Evolutionary conservation across 1,140 invertebrate species (phyloP), one percentile per base, ranked within the genome.

Genomic region (Drosophila serrata): DNA sequence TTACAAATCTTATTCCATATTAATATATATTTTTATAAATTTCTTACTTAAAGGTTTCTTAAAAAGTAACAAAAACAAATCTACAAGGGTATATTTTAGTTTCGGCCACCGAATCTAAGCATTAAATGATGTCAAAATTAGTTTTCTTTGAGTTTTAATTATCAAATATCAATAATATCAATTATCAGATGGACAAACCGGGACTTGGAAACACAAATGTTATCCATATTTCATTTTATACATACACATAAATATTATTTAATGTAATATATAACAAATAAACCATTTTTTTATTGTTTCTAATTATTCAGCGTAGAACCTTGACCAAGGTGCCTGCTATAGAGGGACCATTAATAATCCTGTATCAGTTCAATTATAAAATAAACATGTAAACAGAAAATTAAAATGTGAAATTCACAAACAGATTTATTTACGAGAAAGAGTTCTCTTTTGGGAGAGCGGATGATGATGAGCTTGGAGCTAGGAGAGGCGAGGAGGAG

Each of bases 281-380:
- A 17, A 9, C 1, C 8, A 1, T 15, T 35, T 37, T 35, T 48
- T n/a, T 31, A n/a, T 35, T 31, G 27, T 35, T 51, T 53, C 15
- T 0, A 35, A 53, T 53, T 35, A 35, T 35, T 53, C 31, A 35
- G 31, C 49, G 19, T 53, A 53, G 49, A 53, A 53, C 49, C 49
- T 53, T 53, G 49, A 53, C 49, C 49, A 53, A 53, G 49, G 49
- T 53, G 49, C 49, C 49, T 53, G 49, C 49, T 53, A 53, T 53
- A 53, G 49, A 53, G 49, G 49, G 49, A 53, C 49, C 49, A 53
- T 53, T 51, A 51, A 51, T 35, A 35, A 53, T 53, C 49, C 49
- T 53, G 49, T 53, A 53, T 53, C 49, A 53, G 49, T 53, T 53
- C 49, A 53, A 53, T 53, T 53, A 53, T 37, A 53, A 53, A 53